phyloP scores from a whole-genome alignment of 2,888 invertebrate genomes.

The Thalpophila matura region DNA sequence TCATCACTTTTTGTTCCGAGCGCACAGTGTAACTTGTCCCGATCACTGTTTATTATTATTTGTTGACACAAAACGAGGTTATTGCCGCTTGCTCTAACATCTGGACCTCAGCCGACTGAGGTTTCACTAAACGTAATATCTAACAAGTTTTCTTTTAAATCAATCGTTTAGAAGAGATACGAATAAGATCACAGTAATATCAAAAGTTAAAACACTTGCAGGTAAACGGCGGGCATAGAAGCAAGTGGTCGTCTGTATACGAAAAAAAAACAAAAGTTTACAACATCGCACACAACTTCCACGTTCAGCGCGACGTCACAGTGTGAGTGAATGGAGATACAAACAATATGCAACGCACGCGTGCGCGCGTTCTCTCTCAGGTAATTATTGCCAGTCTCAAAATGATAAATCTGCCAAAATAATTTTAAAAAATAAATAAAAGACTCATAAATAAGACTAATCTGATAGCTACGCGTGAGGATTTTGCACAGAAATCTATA shows the following conservation, averaged over 20 bases:
- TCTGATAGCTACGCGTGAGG: too few relatives aligned
- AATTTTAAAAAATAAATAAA: too few relatives aligned
- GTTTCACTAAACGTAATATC: constrained; percentile 80
- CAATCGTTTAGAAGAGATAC: constrained; percentile 43
- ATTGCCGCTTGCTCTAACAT: constrained; percentile 82
- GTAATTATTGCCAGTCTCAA: constrained; percentile 65
- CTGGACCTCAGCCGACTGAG: constrained; percentile 79
- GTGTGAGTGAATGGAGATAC: constrained; percentile 85
- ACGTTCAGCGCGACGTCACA: constrained; percentile 76
- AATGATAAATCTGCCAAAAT: constrained; percentile 20
- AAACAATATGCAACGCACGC: constrained; percentile 68
- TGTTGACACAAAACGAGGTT: constrained; percentile 88
- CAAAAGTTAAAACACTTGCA: constrained; percentile 74
- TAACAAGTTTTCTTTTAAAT: constrained; percentile 63
- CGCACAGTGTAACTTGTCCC: constrained; percentile 78
- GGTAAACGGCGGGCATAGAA: constrained; percentile 76
- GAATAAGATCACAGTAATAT: constrained; percentile 56
- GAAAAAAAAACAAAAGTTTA: constrained; percentile 82
- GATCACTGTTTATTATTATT: constrained; percentile 87
- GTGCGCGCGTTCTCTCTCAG: constrained; percentile 66
- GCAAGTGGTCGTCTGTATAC: constrained; percentile 76
- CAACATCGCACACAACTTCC: constrained; percentile 77
- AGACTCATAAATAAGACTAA: too few relatives aligned
- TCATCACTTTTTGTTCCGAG: constrained; percentile 82
- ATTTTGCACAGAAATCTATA: too few relatives aligned